Conservation (phyloP, 92 coral and sea anemone species). For the Zoanthus sansibaricus region DNA sequence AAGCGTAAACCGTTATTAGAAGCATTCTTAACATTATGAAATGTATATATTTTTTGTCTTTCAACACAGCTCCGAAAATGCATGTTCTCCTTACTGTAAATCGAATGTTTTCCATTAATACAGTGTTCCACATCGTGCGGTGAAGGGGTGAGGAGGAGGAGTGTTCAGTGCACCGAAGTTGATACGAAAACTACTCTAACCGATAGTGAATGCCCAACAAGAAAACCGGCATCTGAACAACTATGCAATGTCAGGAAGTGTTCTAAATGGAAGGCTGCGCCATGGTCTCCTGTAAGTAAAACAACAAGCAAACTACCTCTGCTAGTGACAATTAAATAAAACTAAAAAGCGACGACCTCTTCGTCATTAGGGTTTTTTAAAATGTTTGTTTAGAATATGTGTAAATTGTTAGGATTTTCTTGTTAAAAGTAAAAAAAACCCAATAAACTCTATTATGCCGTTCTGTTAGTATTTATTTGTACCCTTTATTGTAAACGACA, state of each 20-base stretch:
- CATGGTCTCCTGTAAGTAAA: constrained; percentile 26
- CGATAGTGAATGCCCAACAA: constrained; percentile 16
- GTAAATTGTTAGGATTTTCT: background rate
- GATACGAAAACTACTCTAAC: constrained; percentile 17
- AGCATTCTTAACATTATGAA: too few relatives aligned
- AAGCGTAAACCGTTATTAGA: too few relatives aligned
- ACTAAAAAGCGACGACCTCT: background rate
- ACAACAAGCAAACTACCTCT: background rate
- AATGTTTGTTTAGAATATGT: background rate
- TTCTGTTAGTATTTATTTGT: too few relatives aligned
- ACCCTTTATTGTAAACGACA: too few relatives aligned
- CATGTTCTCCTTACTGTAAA: too few relatives aligned
- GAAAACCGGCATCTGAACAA: constrained; percentile 11
- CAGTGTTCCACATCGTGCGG: constrained; percentile 39
- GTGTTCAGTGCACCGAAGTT: constrained; percentile 33
- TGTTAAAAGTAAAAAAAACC: too few relatives aligned
- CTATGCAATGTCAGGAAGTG: constrained; percentile 22
- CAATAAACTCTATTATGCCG: too few relatives aligned
- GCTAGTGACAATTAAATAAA: background rate
- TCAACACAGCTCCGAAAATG: too few relatives aligned
- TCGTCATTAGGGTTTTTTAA: background rate
- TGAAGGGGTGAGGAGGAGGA: constrained; percentile 25
- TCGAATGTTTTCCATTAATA: background rate
- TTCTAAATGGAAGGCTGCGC: constrained; percentile 13
- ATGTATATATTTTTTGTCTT: too few relatives aligned